Evolutionary conservation across 2,797 vertebrate species (phyloP).

Genomic region (Parauchenoglanis punctatus): DNA sequence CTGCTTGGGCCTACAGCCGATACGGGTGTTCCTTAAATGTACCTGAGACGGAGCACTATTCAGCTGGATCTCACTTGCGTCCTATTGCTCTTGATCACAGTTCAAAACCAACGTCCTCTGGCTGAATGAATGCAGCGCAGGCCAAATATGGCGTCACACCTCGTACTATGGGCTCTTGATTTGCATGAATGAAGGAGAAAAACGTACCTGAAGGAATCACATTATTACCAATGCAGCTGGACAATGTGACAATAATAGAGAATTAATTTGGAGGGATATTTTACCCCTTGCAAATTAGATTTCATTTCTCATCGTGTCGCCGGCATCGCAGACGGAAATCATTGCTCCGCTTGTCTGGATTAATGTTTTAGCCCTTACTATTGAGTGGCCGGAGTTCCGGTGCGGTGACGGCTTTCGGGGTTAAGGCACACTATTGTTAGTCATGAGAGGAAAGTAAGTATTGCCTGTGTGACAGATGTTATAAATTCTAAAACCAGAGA

Average conservation of each 20-base stretch:
- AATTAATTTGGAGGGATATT: conserved; percentile 46
- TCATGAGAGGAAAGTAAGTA: conserved; percentile 44
- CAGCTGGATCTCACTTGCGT: conserved; percentile 62
- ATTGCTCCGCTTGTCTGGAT: conserved; percentile 32
- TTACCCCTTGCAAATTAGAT: conserved; percentile 28
- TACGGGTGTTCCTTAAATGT: conserved; percentile 68
- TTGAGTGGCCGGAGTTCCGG: conserved; percentile 28
- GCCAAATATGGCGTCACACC: conserved; percentile 62
- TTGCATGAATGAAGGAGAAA: conserved; percentile 56
- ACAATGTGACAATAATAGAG: conserved; percentile 15
- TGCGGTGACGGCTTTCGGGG: conserved; percentile 27
- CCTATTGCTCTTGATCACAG: conserved; percentile 66
- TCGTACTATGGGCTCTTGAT: conserved; percentile 47
- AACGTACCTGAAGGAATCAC: conserved; percentile 56
- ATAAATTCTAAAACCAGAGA: conserved; percentile 48
- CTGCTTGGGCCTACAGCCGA: conserved; percentile 64
- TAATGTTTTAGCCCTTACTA: conserved; percentile 34
- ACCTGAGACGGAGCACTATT: conserved; percentile 70
- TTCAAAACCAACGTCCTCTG: conserved; percentile 66
- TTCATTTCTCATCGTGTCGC: conserved; percentile 28
- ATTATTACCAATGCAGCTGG: conserved; percentile 37
- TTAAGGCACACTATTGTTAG: conserved; percentile 33
- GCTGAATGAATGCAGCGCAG: conserved; percentile 51
- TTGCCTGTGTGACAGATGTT: conserved; percentile 40
- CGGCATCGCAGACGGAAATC: conserved; percentile 22